Percentiles rank a stretch among this genome's conserved stretches.
Conservation (phyloP, 2,888 invertebrate genomes). For the Lithophane semibrunnea region DNA sequence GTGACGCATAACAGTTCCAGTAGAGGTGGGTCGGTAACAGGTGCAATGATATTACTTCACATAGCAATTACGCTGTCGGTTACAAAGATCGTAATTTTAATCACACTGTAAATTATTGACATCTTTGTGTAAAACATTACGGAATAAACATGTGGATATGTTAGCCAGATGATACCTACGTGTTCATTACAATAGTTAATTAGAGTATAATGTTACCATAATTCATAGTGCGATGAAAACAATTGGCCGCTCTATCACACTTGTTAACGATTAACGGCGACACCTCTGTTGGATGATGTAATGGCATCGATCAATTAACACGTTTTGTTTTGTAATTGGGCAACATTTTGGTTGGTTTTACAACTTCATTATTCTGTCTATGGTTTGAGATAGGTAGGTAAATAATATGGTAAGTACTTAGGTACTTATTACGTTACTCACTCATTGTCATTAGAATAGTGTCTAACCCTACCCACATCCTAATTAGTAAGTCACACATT, state of each 20-base stretch:
- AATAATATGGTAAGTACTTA: too few species aligned
- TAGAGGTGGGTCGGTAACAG: constrained; percentile 41
- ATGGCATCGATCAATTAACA: constrained; percentile 42
- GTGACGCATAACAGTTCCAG: constrained; percentile 40
- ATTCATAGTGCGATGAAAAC: constrained; percentile 50
- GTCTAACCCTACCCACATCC: constrained; percentile 21
- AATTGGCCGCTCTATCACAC: constrained; percentile 54
- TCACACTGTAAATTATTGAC: constrained; percentile 3
- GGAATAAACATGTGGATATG: constrained; percentile 24
- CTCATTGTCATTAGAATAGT: background rate
- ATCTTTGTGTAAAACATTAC: constrained; percentile 25
- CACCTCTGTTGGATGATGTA: constrained; percentile 36
- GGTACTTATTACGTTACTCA: too few species aligned
- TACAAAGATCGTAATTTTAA: constrained; percentile 46
- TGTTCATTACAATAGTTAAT: constrained; percentile 53
- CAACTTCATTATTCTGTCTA: constrained; percentile 12
- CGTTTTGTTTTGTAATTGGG: constrained; percentile 25
- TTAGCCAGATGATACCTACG: constrained; percentile 37
- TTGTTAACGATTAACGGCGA: constrained; percentile 46
- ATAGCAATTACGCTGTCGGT: constrained; percentile 29
- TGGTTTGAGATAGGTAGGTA: background rate
- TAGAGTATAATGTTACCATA: constrained; percentile 46
- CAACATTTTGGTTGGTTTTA: constrained; percentile 23
- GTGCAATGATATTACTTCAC: constrained; percentile 45
- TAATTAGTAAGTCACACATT: constrained; percentile 38